Conservation (phyloP, 2,797 vertebrate genomes). For the Threskiornis aethiopicus region DNA sequence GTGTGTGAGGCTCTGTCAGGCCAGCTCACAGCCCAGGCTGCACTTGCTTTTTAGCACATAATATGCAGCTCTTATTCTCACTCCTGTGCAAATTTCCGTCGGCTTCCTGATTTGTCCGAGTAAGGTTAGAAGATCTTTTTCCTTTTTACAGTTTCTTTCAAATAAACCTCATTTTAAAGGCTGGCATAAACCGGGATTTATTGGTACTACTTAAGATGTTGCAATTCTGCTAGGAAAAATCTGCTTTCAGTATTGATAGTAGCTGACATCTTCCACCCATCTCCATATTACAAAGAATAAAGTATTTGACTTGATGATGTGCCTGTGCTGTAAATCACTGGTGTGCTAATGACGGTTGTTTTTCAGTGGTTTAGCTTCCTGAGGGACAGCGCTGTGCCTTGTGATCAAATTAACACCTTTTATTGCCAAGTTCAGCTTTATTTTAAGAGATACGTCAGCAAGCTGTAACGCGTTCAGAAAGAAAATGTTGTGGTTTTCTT, state of each 20-base stretch:
- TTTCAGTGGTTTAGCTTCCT: not conserved
- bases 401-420: not conserved
- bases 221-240: not conserved
- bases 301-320: not conserved
- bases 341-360: not conserved
- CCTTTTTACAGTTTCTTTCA: not conserved
- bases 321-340: not conserved
- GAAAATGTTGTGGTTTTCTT: not conserved
- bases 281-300: not conserved
- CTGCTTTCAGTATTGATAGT: not conserved
- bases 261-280: not conserved
- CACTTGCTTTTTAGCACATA: not conserved
- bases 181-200: not conserved
- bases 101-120: not conserved
- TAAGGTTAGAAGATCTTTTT: not conserved
- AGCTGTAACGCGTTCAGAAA: not conserved
- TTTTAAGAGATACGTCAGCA: not conserved
- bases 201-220: not conserved
- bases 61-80: not conserved
- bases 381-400: not conserved
- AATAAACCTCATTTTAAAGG: not conserved
- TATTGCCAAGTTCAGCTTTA: not conserved
- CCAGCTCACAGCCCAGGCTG: not conserved
- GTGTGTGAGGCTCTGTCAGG: not conserved
- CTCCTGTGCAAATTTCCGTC: not conserved